phyloP scores from a whole-genome alignment of 2,888 invertebrate species.

The Ochlodes sylvanus region DNA sequence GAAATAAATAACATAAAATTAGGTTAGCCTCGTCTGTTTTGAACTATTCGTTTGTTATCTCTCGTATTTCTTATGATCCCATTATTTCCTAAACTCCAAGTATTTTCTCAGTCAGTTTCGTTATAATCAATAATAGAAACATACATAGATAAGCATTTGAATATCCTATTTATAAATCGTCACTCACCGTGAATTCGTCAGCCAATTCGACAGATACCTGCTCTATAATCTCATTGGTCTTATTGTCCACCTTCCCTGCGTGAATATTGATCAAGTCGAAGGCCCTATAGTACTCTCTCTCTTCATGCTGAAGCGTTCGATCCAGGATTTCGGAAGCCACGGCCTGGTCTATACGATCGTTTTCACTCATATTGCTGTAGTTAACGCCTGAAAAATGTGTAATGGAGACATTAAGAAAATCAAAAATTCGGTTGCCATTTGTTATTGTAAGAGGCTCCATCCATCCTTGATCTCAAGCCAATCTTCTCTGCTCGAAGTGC shows the following conservation, averaged over 20 bases:
- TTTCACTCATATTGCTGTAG: constrained; percentile 57
- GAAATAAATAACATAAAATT: constrained; percentile 25
- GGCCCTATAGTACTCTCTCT: constrained; percentile 62
- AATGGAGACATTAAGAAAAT: not conserved
- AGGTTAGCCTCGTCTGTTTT: too few species aligned
- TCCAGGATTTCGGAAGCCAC: constrained; percentile 71
- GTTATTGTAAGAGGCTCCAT: too few species aligned
- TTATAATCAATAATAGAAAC: too few species aligned
- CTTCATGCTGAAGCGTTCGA: constrained; percentile 65
- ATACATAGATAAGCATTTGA: too few species aligned
- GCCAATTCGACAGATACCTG: constrained; percentile 66
- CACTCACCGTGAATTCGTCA: constrained; percentile 62
- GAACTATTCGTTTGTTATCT: too few species aligned
- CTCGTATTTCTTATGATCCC: too few species aligned
- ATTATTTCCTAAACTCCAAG: too few species aligned
- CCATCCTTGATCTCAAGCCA: too few species aligned
- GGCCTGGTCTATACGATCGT: constrained; percentile 66
- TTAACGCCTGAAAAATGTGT: constrained; percentile 57
- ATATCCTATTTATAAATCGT: not conserved
- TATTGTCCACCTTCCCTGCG: constrained; percentile 72
- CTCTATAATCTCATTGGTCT: constrained; percentile 74
- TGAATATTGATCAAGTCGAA: constrained; percentile 64
- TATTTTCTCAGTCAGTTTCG: too few species aligned
- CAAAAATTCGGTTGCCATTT: not conserved
- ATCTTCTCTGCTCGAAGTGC: too few species aligned